These are phyloP conservation scores for Anthoscopus minutus DNA, from an alignment of 2,113 vertebrate species.

Conservation along the genomic window DNA sequence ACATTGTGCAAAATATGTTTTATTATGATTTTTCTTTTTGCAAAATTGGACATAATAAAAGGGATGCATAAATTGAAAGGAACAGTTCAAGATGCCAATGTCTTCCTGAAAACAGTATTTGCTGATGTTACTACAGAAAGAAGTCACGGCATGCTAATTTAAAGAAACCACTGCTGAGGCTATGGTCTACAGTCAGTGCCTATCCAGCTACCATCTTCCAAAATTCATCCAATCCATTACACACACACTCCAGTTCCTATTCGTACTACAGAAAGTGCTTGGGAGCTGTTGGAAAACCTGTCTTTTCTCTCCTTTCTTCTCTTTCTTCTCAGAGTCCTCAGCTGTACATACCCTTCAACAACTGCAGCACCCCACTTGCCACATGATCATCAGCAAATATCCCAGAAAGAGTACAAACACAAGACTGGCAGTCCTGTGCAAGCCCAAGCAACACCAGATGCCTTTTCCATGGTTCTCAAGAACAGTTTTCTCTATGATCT, in stretches of 20 bases:
- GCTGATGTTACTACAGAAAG: not conserved
- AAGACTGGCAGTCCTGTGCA: not conserved
- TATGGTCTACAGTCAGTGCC: accelerated
- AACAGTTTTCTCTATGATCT: not conserved
- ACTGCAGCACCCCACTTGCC: not conserved
- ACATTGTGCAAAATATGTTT: not conserved
- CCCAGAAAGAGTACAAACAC: not conserved
- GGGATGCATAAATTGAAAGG: not conserved
- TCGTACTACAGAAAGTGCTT: not conserved
- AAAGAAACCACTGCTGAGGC: not conserved
- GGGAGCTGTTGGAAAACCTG: not conserved
- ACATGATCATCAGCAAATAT: accelerated
- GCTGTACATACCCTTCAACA: not conserved
- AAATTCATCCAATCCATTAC: not conserved
- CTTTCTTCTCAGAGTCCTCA: not conserved
- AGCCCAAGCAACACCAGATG: not conserved
- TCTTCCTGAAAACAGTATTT: not conserved
- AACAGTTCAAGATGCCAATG: not conserved
- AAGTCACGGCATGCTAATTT: not conserved
- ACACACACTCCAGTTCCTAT: not conserved
- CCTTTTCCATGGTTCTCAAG: not conserved
- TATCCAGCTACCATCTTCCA: not conserved
- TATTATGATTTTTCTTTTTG: not conserved
- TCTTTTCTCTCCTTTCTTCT: not conserved
- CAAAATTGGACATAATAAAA: not conserved